Conservation (phyloP, 2,113 vertebrate genomes). For the Vulpes lagopus region DNA sequence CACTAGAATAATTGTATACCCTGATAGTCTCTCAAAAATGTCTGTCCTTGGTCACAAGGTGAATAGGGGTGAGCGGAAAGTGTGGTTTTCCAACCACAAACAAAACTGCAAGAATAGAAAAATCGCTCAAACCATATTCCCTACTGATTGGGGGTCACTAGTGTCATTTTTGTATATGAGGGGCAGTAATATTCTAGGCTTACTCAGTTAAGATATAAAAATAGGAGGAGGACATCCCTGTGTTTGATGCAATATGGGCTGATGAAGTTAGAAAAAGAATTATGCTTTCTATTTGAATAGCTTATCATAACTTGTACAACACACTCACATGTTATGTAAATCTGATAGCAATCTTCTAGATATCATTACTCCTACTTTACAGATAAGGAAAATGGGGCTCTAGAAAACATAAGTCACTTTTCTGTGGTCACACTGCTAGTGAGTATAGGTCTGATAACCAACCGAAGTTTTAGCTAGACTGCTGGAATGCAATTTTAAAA, state of each 20-base stretch:
- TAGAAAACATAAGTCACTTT: not conserved
- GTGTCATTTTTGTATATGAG: not conserved
- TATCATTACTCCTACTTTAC: not conserved
- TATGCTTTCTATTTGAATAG: not conserved
- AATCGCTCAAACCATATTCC: not conserved
- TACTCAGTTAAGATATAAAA: not conserved
- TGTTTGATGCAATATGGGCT: not conserved
- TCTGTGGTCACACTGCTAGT: not conserved
- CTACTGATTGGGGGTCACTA: not conserved
- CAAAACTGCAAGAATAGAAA: not conserved
- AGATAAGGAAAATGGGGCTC: not conserved
- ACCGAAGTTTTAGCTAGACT: not conserved
- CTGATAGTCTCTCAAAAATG: not conserved
- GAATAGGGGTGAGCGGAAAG: not conserved
- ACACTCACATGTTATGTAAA: not conserved
- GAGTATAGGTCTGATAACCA: not conserved
- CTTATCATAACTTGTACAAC: not conserved
- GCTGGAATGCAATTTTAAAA: not conserved
- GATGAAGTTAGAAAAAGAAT: not conserved
- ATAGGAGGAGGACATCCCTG: not conserved
- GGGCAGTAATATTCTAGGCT: not conserved
- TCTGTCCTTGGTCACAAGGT: not conserved
- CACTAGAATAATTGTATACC: not conserved
- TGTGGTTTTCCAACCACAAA: not conserved
- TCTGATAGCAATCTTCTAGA: not conserved